Conservation (phyloP, 2,888 invertebrate genomes). For the Psylliodes chrysocephalus region DNA sequence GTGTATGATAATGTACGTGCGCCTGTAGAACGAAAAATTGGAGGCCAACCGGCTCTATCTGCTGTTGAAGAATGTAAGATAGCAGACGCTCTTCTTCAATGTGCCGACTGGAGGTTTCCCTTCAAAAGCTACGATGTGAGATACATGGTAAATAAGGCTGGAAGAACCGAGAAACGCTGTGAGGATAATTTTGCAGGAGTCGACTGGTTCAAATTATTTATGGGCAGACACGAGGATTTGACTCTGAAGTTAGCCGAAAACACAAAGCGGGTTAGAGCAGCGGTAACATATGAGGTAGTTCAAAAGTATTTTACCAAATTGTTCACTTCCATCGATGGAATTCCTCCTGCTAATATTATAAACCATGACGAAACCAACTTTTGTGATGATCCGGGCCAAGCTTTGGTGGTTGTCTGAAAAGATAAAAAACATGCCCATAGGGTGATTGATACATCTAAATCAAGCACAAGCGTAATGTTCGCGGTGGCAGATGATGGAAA, state of each 20-base stretch:
- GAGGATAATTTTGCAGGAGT: conserved; percentile 31
- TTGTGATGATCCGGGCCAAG: conserved; percentile 50
- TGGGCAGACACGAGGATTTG: conserved; percentile 35
- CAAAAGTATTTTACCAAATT: conserved; percentile 44
- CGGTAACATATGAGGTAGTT: conserved; percentile 34
- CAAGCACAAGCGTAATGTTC: conserved; percentile 50
- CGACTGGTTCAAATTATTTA: conserved; percentile 36
- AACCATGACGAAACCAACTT: conserved; percentile 57
- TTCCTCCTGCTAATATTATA: too few species aligned
- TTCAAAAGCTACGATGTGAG: conserved; percentile 18
- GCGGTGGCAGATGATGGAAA: too few species aligned
- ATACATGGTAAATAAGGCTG: conserved; percentile 25
- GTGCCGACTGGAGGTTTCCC: conserved; percentile 21
- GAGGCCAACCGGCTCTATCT: conserved; percentile 34
- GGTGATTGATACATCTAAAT: conserved; percentile 40
- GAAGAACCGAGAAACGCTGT: conserved; percentile 28
- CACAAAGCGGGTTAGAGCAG: conserved; percentile 24
- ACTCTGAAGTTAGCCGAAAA: conserved; percentile 33
- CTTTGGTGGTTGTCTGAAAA: conserved; percentile 36
- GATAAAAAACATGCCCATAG: conserved; percentile 38
- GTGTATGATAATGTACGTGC: conserved; percentile 24
- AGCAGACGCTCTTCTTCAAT: conserved; percentile 19
- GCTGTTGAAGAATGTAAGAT: conserved; percentile 25
- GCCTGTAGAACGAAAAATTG: conserved; percentile 24
- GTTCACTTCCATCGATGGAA: conserved; percentile 33